These are phyloP conservation scores for Aelia acuminata DNA, from an alignment of 2,888 invertebrate species.

Conservation along the genomic window DNA sequence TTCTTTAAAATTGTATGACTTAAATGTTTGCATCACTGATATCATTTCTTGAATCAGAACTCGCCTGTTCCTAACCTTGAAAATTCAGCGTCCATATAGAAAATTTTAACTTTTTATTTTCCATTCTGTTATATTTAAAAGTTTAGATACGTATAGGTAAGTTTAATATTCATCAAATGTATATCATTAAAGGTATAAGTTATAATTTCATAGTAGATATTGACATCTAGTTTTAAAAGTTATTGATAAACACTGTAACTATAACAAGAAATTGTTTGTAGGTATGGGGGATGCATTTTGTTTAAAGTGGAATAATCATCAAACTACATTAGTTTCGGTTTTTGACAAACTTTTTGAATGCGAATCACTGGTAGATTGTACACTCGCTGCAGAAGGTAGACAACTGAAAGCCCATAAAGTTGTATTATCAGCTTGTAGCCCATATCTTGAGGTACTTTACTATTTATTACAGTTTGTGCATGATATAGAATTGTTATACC, in stretches of 20 bases:
- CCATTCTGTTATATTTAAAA: conserved; percentile 8
- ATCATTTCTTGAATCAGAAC: not conserved
- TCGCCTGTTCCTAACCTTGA: not conserved
- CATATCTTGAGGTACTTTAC: conserved; percentile 70
- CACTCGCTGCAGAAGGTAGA: conserved; percentile 92
- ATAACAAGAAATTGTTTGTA: not conserved
- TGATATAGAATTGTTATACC: not conserved
- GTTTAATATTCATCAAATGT: not conserved
- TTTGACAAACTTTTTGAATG: conserved; percentile 92
- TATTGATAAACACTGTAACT: not conserved
- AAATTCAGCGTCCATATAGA: not conserved
- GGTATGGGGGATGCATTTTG: conserved; percentile 82
- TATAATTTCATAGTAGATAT: not conserved
- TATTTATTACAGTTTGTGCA: not conserved
- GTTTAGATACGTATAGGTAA: not conserved
- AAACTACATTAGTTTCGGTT: conserved; percentile 90
- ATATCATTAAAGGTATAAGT: not conserved
- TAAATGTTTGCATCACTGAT: conserved; percentile 21
- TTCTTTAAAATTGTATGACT: not conserved
- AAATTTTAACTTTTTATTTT: not conserved
- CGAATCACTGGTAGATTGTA: conserved; percentile 93
- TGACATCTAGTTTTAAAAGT: not conserved
- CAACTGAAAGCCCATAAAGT: conserved; percentile 95
- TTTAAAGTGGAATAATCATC: conserved; percentile 95
- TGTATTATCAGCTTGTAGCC: conserved; percentile 84